phyloP scores from a whole-genome alignment of 2,797 vertebrate genomes.

The Anniella stebbinsi region DNA sequence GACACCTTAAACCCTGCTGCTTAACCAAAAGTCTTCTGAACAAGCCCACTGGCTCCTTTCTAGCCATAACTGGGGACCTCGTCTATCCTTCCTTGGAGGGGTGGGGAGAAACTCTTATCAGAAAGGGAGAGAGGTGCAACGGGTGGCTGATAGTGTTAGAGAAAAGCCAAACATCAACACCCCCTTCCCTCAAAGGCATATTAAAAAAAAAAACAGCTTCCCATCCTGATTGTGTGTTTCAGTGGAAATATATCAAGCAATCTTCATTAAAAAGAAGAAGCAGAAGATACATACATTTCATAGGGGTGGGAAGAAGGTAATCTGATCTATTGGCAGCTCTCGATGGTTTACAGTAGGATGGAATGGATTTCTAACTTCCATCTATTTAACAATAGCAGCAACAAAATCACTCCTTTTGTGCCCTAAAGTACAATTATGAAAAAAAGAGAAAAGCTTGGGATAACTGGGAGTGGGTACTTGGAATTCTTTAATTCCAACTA shows the following conservation, averaged over 20 bases:
- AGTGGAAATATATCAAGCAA: background rate
- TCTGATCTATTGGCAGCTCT: background rate
- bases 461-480: background rate
- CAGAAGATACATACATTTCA: background rate
- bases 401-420: background rate
- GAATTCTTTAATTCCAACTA: background rate
- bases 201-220: background rate
- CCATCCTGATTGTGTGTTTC: background rate
- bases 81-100: background rate
- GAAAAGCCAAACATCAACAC: background rate
- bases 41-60: too few species aligned
- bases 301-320: background rate
- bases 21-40: too few species aligned
- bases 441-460: background rate
- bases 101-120: background rate
- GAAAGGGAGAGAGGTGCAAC: background rate
- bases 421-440: background rate
- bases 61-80: background rate
- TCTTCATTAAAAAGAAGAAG: too few species aligned
- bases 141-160: background rate
- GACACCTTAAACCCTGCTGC: too few species aligned
- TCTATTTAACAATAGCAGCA: background rate
- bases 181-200: background rate
- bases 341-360: background rate
- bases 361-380: background rate